Percentiles rank a stretch among this genome's conserved stretches.
Evolutionary conservation across 2,113 vertebrate genomes (phyloP).

Genomic region (Pseudorhombus dupliciocellatus): DNA sequence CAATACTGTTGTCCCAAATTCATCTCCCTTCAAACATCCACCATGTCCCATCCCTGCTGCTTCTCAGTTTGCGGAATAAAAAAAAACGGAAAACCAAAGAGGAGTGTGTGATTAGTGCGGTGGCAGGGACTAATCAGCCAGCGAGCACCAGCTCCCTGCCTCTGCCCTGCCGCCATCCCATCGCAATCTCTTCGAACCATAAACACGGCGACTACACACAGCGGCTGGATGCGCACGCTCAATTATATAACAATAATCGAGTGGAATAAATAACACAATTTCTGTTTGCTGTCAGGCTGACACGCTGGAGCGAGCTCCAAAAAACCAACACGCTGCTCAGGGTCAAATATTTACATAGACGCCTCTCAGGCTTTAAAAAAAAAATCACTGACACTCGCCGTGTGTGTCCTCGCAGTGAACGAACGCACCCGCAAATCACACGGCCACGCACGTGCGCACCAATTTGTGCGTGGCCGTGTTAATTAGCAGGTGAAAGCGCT

Average conservation of each 20-base stretch:
- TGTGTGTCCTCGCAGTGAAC: neutral
- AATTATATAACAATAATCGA: constrained; percentile 48
- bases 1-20: constrained; percentile 14
- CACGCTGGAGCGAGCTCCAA: constrained; percentile 52
- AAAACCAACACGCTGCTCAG: constrained; percentile 54
- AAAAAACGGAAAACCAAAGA: constrained; percentile 24
- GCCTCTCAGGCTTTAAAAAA: constrained; percentile 72
- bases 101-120: constrained; percentile 20
- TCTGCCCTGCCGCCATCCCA: constrained; percentile 32
- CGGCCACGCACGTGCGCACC: neutral
- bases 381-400: constrained; percentile 43
- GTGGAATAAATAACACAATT: constrained; percentile 56
- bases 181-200: constrained; percentile 65
- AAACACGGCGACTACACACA: constrained; percentile 63
- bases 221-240: constrained; percentile 31
- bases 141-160: constrained; percentile 48
- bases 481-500: constrained; percentile 88
- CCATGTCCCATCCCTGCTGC: constrained; percentile 17
- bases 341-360: constrained; percentile 83
- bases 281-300: constrained; percentile 36
- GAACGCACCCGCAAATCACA: neutral
- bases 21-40: constrained; percentile 17
- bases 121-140: constrained; percentile 49
- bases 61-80: constrained; percentile 42
- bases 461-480: constrained; percentile 49